phyloP scores from a whole-genome alignment of 2,888 invertebrate species.

The Drosophila barbarae region DNA sequence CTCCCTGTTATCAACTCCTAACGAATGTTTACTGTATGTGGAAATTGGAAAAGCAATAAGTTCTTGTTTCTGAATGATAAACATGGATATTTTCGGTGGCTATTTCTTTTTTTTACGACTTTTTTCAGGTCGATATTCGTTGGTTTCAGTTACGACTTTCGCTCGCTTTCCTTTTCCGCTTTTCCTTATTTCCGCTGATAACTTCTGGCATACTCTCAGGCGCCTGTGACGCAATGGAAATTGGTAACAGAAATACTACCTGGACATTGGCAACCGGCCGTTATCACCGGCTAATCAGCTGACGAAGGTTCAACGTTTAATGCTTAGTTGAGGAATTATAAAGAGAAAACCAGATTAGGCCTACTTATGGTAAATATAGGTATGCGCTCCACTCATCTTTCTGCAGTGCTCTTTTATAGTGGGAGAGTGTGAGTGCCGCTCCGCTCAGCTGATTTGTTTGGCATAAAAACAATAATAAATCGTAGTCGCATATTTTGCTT shows the following conservation, averaged over 20 bases:
- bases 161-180: conserved; percentile 10
- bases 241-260: conserved; percentile 18
- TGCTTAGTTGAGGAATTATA: conserved; percentile 7
- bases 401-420: not conserved
- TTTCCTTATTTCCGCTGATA: not conserved
- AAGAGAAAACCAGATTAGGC: conserved; percentile 21
- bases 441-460: conserved; percentile 58
- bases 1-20: not conserved
- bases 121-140: conserved; percentile 5
- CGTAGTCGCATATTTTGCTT: conserved; percentile 2
- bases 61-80: conserved; percentile 30
- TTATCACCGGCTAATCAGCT: conserved; percentile 35
- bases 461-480: conserved; percentile 68
- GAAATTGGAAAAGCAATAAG: conserved; percentile 41
- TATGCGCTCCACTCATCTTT: conserved; percentile 10
- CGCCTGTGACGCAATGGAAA: conserved; percentile 17
- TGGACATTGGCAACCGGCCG: conserved; percentile 17
- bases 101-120: conserved; percentile 12
- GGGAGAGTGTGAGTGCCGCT: conserved; percentile 13
- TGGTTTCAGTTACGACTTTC: conserved; percentile 4
- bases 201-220: conserved; percentile 29
- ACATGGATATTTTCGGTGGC: conserved; percentile 30
- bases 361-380: conserved; percentile 3
- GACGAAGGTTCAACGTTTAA: conserved; percentile 27
- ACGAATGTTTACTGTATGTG: conserved; percentile 10